phyloP scores from a whole-genome alignment of 2,797 vertebrate genomes.

The Oceanodroma leucorhoa region DNA sequence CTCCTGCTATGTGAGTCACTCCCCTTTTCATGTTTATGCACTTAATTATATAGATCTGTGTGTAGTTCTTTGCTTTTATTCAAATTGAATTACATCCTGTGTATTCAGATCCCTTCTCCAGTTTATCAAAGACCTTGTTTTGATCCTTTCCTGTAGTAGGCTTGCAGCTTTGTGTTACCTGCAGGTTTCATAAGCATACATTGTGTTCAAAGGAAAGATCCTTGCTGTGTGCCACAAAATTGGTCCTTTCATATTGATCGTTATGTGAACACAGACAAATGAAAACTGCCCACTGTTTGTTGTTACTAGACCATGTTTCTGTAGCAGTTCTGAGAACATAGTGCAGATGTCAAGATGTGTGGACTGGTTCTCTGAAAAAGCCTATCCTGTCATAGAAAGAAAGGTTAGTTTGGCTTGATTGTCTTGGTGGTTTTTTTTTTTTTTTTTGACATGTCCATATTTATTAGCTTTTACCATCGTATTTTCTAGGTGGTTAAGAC shows the following conservation, averaged over 20 bases:
- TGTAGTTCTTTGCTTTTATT: not conserved
- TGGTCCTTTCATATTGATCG: not conserved
- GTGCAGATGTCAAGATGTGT: not conserved
- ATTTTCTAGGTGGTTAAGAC: not conserved
- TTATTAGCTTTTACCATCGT: not conserved
- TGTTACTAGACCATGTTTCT: not conserved
- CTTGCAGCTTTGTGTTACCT: not conserved
- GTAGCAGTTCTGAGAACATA: not conserved
- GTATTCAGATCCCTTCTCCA: not conserved
- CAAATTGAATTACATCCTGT: not conserved
- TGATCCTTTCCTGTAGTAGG: not conserved
- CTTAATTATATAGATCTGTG: not conserved
- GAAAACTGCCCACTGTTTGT: not conserved
- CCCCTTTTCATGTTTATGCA: not conserved
- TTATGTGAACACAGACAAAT: not conserved
- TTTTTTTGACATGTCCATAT: rapidly evolving
- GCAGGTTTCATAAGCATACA: not conserved
- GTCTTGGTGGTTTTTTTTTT: not conserved
- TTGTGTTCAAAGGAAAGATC: not conserved
- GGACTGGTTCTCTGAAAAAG: not conserved
- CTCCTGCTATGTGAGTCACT: not conserved
- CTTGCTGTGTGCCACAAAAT: not conserved
- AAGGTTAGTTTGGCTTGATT: not conserved
- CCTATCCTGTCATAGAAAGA: not conserved
- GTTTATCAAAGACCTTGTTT: not conserved